A percentile compares a stretch with the other conserved stretches of the same genome.
These are phyloP conservation scores for Ariolimax columbianus DNA, from an alignment of 2,888 invertebrate species.

Conservation along the genomic window DNA sequence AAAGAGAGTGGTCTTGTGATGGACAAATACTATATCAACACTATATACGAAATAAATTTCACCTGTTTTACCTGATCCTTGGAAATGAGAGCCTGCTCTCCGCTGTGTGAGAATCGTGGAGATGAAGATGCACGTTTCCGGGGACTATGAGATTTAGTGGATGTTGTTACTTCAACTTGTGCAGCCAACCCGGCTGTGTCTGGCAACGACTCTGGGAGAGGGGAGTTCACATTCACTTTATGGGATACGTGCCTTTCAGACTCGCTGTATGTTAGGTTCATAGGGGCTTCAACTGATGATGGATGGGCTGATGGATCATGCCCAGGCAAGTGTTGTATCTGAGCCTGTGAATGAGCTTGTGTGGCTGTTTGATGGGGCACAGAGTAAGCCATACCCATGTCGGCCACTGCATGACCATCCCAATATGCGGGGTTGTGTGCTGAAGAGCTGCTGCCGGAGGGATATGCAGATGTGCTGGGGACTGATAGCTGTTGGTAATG, in stretches of 20 bases:
- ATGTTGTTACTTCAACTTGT: slow-evolving; percentile 45
- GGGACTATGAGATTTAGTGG: slow-evolving; percentile 32
- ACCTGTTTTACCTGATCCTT: slow-evolving; percentile 41
- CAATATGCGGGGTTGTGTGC: slow-evolving; percentile 43
- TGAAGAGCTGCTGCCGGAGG: neutral
- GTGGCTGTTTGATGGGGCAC: slow-evolving; percentile 19
- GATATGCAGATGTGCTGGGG: slow-evolving; percentile 11
- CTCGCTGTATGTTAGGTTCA: slow-evolving; percentile 52
- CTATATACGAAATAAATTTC: neutral
- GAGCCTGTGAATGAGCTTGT: slow-evolving; percentile 52
- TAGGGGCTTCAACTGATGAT: slow-evolving; percentile 45
- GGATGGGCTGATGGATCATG: slow-evolving; percentile 12
- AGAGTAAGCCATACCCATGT: slow-evolving; percentile 35
- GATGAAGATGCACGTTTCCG: slow-evolving; percentile 34
- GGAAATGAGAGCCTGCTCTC: neutral
- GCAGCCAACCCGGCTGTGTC: slow-evolving; percentile 47
- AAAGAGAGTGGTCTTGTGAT: no score
- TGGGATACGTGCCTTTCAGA: slow-evolving; percentile 28
- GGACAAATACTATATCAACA: no score
- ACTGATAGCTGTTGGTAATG: slow-evolving; percentile 33
- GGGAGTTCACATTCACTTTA: neutral
- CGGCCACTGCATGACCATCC: slow-evolving; percentile 38
- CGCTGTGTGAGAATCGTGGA: slow-evolving; percentile 10
- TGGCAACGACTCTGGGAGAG: slow-evolving; percentile 22
- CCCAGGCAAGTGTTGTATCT: slow-evolving; percentile 41